Percentiles rank a stretch among this genome's conserved stretches.
Conservation (phyloP, 2,888 invertebrate genomes). For the Matsumyia berberina region DNA sequence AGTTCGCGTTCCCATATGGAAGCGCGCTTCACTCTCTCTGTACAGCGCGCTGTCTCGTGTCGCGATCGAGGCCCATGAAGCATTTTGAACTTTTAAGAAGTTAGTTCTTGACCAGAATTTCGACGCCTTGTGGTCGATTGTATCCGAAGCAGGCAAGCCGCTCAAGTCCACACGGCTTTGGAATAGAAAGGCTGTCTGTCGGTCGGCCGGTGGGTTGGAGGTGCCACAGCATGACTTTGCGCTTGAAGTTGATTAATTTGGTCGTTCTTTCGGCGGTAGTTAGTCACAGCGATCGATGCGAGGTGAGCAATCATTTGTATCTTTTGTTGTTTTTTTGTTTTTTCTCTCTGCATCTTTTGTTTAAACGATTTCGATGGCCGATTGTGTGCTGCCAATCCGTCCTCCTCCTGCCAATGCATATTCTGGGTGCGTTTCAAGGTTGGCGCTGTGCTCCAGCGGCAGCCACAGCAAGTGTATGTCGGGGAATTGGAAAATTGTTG, state of each 20-base stretch:
- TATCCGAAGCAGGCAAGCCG: slow-evolving; percentile 50
- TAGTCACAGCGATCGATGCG: slow-evolving; percentile 72
- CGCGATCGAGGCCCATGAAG: slow-evolving; percentile 70
- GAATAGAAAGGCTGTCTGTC: slow-evolving; percentile 68
- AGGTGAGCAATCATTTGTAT: slow-evolving; percentile 73
- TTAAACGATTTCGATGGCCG: slow-evolving; percentile 66
- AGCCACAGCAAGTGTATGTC: slow-evolving; percentile 34
- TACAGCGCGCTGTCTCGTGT: slow-evolving; percentile 1
- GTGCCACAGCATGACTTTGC: slow-evolving; percentile 72
- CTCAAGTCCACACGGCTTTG: slow-evolving; percentile 24
- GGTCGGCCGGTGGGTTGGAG: slow-evolving; percentile 46
- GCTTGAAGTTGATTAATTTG: slow-evolving; percentile 76
- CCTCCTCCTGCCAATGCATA: slow-evolving; percentile 33
- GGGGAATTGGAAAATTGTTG: slow-evolving; percentile 75
- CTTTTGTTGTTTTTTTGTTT: slow-evolving; percentile 26
- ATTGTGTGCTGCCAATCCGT: slow-evolving; percentile 55
- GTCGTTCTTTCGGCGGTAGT: slow-evolving; percentile 71
- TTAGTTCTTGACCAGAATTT: slow-evolving; percentile 78
- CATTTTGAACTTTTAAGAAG: slow-evolving; percentile 77
- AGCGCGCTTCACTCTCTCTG: slow-evolving; percentile 52
- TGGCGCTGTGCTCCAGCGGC: slow-evolving; percentile 43
- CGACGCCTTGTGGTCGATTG: slow-evolving; percentile 72
- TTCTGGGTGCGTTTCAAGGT: slow-evolving; percentile 77
- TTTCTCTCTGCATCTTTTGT: slow-evolving; percentile 65
- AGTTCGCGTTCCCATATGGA: slow-evolving; percentile 54